Conservation (phyloP, 2,888 invertebrate genomes). For the Peribatodes rhomboidaria region DNA sequence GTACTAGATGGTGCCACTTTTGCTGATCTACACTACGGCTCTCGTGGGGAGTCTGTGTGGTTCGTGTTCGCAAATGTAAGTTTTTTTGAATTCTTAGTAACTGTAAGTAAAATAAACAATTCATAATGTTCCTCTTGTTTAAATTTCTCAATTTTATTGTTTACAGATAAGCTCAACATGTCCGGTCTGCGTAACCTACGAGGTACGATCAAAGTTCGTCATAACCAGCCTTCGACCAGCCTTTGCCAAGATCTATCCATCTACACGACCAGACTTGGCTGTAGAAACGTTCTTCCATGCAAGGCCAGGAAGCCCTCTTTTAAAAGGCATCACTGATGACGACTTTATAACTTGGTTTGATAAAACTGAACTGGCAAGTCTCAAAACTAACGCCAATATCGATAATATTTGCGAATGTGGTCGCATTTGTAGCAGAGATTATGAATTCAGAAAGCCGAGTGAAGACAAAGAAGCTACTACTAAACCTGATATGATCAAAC, state of each 20-base stretch:
- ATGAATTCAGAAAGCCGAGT: slow-evolving; percentile 70
- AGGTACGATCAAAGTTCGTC: slow-evolving; percentile 86
- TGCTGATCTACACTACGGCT: slow-evolving; percentile 87
- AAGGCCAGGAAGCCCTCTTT: slow-evolving; percentile 85
- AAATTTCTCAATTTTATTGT: not conserved
- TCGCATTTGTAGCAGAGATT: slow-evolving; percentile 79
- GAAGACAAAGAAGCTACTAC: slow-evolving; percentile 46
- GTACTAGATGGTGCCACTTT: slow-evolving; percentile 86
- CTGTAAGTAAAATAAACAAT: too few species aligned
- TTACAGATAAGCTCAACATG: slow-evolving; percentile 86
- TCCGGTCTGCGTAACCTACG: slow-evolving; percentile 88
- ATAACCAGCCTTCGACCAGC: slow-evolving; percentile 88
- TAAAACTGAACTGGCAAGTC: slow-evolving; percentile 82
- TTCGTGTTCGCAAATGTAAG: slow-evolving; percentile 89
- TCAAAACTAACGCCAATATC: slow-evolving; percentile 76
- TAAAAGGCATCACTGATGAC: slow-evolving; percentile 88
- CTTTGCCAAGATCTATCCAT: slow-evolving; percentile 88
- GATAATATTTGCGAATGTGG: slow-evolving; percentile 86
- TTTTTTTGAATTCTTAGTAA: slow-evolving; percentile 43
- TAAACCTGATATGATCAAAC: slow-evolving; percentile 30
- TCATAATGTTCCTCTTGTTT: too few species aligned
- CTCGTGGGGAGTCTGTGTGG: slow-evolving; percentile 88
- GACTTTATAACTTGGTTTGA: slow-evolving; percentile 90
- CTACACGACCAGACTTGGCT: slow-evolving; percentile 87
- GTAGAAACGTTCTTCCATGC: slow-evolving; percentile 89